These are phyloP conservation scores for Agriopis marginaria DNA, from an alignment of 2,888 invertebrate genomes.

Conservation along the genomic window DNA sequence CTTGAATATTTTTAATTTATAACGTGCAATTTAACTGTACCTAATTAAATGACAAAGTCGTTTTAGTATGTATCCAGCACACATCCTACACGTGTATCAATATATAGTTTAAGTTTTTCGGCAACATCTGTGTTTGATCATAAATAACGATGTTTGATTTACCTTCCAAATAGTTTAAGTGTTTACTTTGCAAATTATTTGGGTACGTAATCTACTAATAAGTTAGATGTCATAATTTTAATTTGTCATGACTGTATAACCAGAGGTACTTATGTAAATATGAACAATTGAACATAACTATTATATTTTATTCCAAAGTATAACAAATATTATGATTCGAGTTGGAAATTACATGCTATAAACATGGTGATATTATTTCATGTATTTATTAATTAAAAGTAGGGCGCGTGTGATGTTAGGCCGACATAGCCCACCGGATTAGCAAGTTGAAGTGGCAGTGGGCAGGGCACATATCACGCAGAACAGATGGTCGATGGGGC, in stretches of 20 bases:
- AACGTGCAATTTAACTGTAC: neutral
- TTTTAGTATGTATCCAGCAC: neutral
- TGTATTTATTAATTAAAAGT: too few species aligned
- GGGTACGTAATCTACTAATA: neutral
- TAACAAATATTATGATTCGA: neutral
- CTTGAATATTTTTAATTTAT: too few species aligned
- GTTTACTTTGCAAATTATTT: slow-evolving; percentile 3
- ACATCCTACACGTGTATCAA: slow-evolving; percentile 10
- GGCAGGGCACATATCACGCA: too few species aligned
- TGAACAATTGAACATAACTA: neutral
- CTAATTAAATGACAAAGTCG: neutral
- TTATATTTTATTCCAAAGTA: neutral
- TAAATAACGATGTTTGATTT: slow-evolving; percentile 2
- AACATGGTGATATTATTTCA: too few species aligned
- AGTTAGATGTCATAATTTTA: too few species aligned
- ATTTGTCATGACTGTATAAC: too few species aligned
- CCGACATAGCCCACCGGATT: too few species aligned
- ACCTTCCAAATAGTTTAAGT: neutral
- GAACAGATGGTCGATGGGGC: too few species aligned
- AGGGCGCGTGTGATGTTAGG: too few species aligned
- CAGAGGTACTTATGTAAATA: neutral
- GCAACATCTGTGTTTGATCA: slow-evolving; percentile 8
- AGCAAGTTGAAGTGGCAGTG: too few species aligned
- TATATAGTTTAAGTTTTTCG: neutral
- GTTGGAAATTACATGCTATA: neutral